Evolutionary conservation across 2,888 invertebrate species (phyloP), one percentile per base, ranked within the genome.

Genomic region (Phytoseiulus persimilis): DNA sequence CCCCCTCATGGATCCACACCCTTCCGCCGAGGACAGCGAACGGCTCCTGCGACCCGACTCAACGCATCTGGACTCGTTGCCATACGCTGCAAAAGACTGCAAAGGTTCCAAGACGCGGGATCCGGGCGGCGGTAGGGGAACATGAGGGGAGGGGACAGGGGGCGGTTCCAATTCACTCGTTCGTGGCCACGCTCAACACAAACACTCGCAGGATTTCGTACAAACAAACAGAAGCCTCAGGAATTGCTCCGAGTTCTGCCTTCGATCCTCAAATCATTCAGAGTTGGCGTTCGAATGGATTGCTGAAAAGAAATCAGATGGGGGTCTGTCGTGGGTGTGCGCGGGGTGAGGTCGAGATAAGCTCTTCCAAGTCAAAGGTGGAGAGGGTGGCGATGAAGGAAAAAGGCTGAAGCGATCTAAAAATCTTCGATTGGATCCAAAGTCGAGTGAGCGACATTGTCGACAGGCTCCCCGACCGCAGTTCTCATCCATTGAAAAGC

Each of bases 231-330:
- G 11, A 65, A 65, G 65, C 65, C 18, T 18, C 65, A 65, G 9
- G 65, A 65, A 65, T 65, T 28, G 65, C 65, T 65, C 65, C 46
- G 46, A 46, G 46, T 14, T 46, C 14, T 46, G 46, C 46, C 14
- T 14, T 65, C 14, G 65, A 65, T 65, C 65, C 11, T 65, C 65
- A 65, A 65, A 65, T 65, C 65, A 65, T 65, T 65, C 65, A 28
- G 65, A 14, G 9, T 39, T 39, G 28, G 65, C 65, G 65, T 14
- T 23, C 65, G 65, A 65, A 65, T 65, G 18, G 65, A 65, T 65
- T 65, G 65, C 65, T 65, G 65, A 65, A 65, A 65, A 65, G 65
- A 65, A 65, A 65, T 65, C 65, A 65, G 65, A 65, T 65, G 65
- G 5, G 65, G 5, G 9, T 65, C 65, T 65, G 65, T 65, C 65